Conservation (phyloP, 2,888 invertebrate species). For the Hypercompe scribonia region DNA sequence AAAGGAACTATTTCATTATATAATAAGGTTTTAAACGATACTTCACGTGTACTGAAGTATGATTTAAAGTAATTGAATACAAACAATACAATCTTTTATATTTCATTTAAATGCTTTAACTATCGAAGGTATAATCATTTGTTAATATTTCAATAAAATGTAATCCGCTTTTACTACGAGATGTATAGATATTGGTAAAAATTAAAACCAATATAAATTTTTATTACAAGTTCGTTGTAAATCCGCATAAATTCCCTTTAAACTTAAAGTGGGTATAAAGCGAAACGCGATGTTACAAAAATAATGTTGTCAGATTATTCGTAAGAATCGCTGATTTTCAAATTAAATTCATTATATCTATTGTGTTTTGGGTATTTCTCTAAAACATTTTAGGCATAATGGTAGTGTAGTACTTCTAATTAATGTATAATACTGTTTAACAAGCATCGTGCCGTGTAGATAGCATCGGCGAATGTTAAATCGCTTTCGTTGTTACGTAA, state of each 20-base stretch:
- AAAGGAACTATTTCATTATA: no score
- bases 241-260: background rate
- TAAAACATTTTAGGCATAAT: background rate
- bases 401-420: background rate
- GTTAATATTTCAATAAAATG: background rate
- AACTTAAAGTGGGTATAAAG: background rate
- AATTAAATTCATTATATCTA: conserved; percentile 2
- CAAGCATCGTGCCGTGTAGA: conserved; percentile 12
- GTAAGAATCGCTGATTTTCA: background rate
- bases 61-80: background rate
- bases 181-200: background rate
- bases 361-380: background rate
- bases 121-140: background rate
- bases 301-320: conserved; percentile 3
- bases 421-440: conserved; percentile 16
- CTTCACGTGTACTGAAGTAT: no score
- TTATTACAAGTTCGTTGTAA: background rate
- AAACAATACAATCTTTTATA: no score
- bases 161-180: background rate
- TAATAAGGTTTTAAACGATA: no score
- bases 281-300: background rate
- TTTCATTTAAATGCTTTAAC: no score
- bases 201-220: background rate
- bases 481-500: conserved; percentile 24
- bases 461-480: conserved; percentile 24